phyloP scores from a whole-genome alignment of 1,140 invertebrate species.

The Samia ricini region DNA sequence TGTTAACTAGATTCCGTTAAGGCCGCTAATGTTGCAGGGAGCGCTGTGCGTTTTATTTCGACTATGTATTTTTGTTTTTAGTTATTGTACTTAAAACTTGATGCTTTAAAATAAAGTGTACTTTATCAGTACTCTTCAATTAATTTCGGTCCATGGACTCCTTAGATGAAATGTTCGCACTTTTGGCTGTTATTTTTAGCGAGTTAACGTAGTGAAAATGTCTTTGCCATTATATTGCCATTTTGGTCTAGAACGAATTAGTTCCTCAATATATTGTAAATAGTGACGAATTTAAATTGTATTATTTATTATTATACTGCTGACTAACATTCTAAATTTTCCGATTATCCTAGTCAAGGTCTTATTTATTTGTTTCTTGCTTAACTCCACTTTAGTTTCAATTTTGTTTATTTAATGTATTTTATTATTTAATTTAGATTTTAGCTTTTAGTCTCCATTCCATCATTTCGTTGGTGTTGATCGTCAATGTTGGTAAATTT shows the following conservation, averaged over 20 bases:
- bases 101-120: conserved; percentile 29
- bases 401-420: conserved; percentile 50
- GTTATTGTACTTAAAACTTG: conserved; percentile 42
- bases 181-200: conserved; percentile 58
- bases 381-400: conserved; percentile 54
- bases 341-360: conserved; percentile 73
- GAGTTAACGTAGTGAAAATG: conserved; percentile 52
- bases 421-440: conserved; percentile 59
- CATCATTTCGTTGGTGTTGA: conserved; percentile 41
- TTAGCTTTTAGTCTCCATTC: conserved; percentile 63
- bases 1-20: conserved; percentile 30
- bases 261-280: conserved; percentile 73
- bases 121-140: conserved; percentile 14
- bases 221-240: conserved; percentile 75
- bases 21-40: conserved; percentile 27
- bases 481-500: conserved; percentile 52
- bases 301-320: conserved; percentile 66
- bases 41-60: conserved; percentile 8
- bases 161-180: conserved; percentile 48
- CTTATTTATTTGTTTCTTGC: conserved; percentile 64
- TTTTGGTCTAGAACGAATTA: conserved; percentile 73
- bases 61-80: conserved; percentile 24
- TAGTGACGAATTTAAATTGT: conserved; percentile 68
- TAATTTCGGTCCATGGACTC: conserved; percentile 29
- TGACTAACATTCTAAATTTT: conserved; percentile 67